A percentile compares a stretch with the other conserved stretches of the same genome.
Evolutionary conservation across 2,797 vertebrate species (phyloP).

Genomic region (Pseudochromis fuscus): DNA sequence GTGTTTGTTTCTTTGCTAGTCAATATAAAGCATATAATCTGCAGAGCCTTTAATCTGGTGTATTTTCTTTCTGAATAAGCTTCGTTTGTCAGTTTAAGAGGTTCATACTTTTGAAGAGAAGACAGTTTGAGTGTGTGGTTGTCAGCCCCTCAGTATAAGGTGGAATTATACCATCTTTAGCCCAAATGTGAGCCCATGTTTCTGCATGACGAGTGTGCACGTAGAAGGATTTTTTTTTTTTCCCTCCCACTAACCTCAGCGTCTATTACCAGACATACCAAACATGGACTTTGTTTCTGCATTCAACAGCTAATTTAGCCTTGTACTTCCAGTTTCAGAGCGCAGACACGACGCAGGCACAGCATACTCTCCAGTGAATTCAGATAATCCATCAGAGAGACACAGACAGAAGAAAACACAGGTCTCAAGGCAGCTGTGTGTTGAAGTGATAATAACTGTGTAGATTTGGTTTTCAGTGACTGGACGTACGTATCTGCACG

Average conservation of each 20-base stretch:
- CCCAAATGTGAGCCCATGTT: slow-evolving; percentile 20
- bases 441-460: background rate
- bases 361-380: slow-evolving; percentile 9
- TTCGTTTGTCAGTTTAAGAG: background rate
- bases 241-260: slow-evolving; percentile 7
- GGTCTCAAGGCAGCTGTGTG: background rate
- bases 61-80: slow-evolving; percentile 1
- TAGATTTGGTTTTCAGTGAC: background rate
- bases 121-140: slow-evolving; percentile 1
- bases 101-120: slow-evolving; percentile 12
- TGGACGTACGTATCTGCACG: background rate
- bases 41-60: background rate
- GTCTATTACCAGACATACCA: slow-evolving; percentile 64
- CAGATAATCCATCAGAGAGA: slow-evolving; percentile 10
- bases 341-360: slow-evolving; percentile 8
- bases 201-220: slow-evolving; percentile 37
- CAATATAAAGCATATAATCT: background rate
- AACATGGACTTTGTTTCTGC: slow-evolving; percentile 67
- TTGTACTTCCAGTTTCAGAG: slow-evolving; percentile 31
- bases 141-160: slow-evolving; percentile 6
- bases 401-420: background rate
- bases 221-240: slow-evolving; percentile 55
- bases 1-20: background rate
- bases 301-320: slow-evolving; percentile 41
- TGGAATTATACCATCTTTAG: slow-evolving; percentile 14